These are phyloP conservation scores for Osmoderma eremita DNA, from an alignment of 2,888 invertebrate species.

Conservation along the genomic window DNA sequence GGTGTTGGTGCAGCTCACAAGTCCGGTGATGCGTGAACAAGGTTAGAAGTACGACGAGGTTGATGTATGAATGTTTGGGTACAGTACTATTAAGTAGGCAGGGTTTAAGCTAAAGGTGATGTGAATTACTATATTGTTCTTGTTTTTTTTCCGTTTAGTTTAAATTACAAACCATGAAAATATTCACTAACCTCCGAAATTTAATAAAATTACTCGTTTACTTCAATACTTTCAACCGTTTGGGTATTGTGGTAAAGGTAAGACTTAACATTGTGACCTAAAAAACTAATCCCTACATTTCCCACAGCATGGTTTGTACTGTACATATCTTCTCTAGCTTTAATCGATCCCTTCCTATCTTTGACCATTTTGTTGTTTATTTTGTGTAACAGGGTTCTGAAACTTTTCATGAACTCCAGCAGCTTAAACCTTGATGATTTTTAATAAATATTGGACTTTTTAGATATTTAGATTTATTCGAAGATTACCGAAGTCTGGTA, in stretches of 20 bases:
- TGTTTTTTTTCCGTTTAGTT: constrained; percentile 8
- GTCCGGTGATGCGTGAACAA: constrained; percentile 91
- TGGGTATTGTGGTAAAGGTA: too few species aligned
- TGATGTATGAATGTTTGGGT: constrained; percentile 51
- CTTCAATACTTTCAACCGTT: too few species aligned
- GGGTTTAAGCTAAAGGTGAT: constrained; percentile 60
- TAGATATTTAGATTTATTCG: constrained; percentile 32
- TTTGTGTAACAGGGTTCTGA: constrained; percentile 25
- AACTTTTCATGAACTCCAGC: constrained; percentile 41
- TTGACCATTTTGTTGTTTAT: constrained; percentile 1
- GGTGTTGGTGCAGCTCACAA: constrained; percentile 91
- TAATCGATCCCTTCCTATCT: neutral
- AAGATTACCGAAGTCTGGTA: constrained; percentile 41
- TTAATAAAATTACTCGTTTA: neutral
- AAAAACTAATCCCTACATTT: too few species aligned
- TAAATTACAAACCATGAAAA: constrained; percentile 17
- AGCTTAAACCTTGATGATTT: constrained; percentile 63
- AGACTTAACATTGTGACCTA: too few species aligned
- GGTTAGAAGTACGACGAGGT: constrained; percentile 59
- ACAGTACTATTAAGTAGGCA: constrained; percentile 59
- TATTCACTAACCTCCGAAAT: too few species aligned
- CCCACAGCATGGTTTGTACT: neutral
- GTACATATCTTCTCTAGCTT: neutral
- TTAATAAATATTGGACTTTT: constrained; percentile 64
- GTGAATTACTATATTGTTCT: constrained; percentile 23